Evolutionary conservation across 2,888 invertebrate genomes (phyloP), one percentile per base, ranked within the genome.

Genomic region (Eretmocerus hayati): DNA sequence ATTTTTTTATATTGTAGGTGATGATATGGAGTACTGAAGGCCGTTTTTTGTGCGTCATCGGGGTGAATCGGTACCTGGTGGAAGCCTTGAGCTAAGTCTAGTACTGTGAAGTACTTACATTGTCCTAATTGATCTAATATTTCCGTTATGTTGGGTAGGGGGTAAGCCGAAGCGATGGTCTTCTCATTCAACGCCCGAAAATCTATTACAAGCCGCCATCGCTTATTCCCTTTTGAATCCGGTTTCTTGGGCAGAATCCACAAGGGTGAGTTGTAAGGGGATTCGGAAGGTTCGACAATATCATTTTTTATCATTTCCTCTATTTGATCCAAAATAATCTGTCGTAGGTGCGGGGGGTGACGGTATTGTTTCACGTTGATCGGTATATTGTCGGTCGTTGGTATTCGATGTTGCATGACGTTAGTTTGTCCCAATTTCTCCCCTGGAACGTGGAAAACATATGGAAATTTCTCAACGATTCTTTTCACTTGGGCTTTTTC

Each of bases 1-100:
- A n/a, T n/a, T n/a, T n/a, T n/a, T n/a, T n/a, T n/a, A n/a, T n/a
- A n/a, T 53, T 62, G 58, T 26, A 58, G 55, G 44, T 63, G 64
- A 5, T 60, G 59, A 33, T 58, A 54, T 42, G 60, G 57, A 9
- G 56, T 53, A 1, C 49, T 56, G 46, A 66, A 63, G 5, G 54
- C 57, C n/a, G 57, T 59, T 48, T 55, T 54, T 16, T 38, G 39
- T 15, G n/a, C 22, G 33, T 23, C 9, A 56, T 56, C 41, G 55
- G 55, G 21, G 52, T 54, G 31, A 53, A 59, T 9, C 53, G 53
- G 16, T 36, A 42, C 9, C 13, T 35, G 36, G 36, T 36, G 36
- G 15, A 36, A 36, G 6, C 8, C 6, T 2, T n/a, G 15, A 1
- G 56, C 54, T 26, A 56, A 41, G 44, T 60, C 56, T 4, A 31